Base-by-base conservation (phyloP, 1,140 invertebrate species). In the Leptonema lineaticorne region DNA sequence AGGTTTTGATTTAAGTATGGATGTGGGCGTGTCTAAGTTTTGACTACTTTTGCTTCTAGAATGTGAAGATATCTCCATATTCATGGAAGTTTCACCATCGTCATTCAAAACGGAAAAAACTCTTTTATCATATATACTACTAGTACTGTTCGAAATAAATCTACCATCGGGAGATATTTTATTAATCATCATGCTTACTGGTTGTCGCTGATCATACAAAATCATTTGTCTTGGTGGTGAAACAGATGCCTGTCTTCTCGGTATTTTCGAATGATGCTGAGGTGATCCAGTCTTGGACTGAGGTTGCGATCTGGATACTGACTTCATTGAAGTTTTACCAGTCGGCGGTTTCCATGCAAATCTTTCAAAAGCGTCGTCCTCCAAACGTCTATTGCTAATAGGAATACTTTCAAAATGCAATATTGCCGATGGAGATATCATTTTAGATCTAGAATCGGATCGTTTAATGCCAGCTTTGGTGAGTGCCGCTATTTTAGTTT, bases 71-170 rank as follows among this genome's bases (percentile, higher is more conserved):
- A 66, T 78, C 77, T 29, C 75, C 74, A 63, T 75, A 74, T 71
- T 78, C 76, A 56, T 77, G 76, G 70, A 80, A 75, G 73, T 78
- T 14, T 73, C 66, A 9, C 59, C 45, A 45, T 70, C 64, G 41
- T 60, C 66, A 6, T 28, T 58, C 0, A 70, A 53, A 9, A 70
- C 56, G 24, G 71, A 64, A 30, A 70, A 73, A 2, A 73, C 68
- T 65, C 71, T 79, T 1, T 78, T 81, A 72, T 83, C 81, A 53
- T 82, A 76, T 62, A 83, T 81, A 69, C 81, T 82, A 66, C 81
- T 82, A 0, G 81, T 81, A 67, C 81, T 83, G 37, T 77, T 83
- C 2, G 81, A 83, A 45, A 83, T 81, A 62, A 78, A 81, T 62
- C 76, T 77, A 73, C 79, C 79, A 74, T 74, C 75, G 75, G 59